Evolutionary conservation across 2,113 vertebrate genomes (phyloP).

Genomic region (Nycticebus coucang): DNA sequence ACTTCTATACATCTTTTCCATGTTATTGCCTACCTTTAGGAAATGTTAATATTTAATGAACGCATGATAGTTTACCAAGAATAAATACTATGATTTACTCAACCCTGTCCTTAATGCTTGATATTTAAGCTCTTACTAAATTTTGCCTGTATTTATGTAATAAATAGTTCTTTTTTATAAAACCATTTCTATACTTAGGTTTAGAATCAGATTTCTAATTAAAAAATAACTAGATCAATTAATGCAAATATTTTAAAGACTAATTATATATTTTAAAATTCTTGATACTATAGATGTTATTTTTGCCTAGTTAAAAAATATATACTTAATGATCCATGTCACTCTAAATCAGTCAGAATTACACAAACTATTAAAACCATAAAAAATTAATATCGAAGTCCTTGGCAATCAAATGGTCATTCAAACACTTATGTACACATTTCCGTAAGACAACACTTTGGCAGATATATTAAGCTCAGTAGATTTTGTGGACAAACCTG

Average conservation of each 20-base stretch:
- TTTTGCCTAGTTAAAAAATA: not conserved
- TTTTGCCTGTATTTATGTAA: not conserved
- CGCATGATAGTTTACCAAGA: not conserved
- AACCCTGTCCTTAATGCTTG: not conserved
- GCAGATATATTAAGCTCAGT: not conserved
- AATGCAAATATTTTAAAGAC: not conserved
- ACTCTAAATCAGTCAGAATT: not conserved
- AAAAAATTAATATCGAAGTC: not conserved
- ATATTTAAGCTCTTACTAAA: not conserved
- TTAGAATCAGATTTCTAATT: slow-evolving; percentile 29
- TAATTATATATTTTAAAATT: not conserved
- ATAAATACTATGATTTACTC: not conserved
- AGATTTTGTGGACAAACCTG: not conserved
- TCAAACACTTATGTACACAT: not conserved
- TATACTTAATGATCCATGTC: not conserved
- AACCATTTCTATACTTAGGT: not conserved
- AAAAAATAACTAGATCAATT: not conserved
- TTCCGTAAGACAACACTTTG: not conserved
- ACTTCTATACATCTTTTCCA: not conserved
- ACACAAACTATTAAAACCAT: not conserved
- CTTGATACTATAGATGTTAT: not conserved
- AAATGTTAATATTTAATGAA: slow-evolving; percentile 29
- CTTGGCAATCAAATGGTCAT: not conserved
- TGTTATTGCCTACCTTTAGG: not conserved
- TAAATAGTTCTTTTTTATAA: not conserved